Conservation (phyloP, 2,888 invertebrate species). For the Cecidostiba fungosa region DNA sequence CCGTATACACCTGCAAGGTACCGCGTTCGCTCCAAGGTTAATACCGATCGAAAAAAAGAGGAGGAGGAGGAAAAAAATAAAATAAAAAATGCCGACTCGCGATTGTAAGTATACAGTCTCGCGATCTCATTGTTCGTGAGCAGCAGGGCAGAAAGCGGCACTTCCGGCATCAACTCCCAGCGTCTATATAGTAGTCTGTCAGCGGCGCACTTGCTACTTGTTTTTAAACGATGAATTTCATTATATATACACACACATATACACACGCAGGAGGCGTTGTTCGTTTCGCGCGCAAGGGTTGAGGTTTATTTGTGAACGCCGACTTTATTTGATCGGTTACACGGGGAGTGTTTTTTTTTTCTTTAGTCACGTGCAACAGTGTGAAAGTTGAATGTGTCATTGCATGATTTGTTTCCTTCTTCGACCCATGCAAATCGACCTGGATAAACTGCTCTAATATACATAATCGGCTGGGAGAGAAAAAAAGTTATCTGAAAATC, state of each 20-base stretch:
- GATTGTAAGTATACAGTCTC: constrained; percentile 53
- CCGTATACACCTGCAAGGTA: constrained; percentile 58
- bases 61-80: constrained; percentile 34
- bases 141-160: constrained; percentile 76
- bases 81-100: constrained; percentile 40
- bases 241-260: too few relatives aligned
- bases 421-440: background rate
- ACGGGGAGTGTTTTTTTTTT: background rate
- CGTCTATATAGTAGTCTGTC: background rate
- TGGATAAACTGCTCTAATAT: background rate
- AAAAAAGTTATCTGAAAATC: too few relatives aligned
- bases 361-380: too few relatives aligned
- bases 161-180: constrained; percentile 74
- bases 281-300: background rate
- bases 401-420: background rate
- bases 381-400: constrained; percentile 10
- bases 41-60: constrained; percentile 48
- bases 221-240: constrained; percentile 49
- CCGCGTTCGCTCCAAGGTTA: constrained; percentile 46
- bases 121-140: constrained; percentile 74
- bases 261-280: too few relatives aligned
- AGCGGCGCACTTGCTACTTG: constrained; percentile 17
- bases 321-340: background rate
- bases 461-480: too few relatives aligned
- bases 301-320: background rate